These are phyloP conservation scores for Simalia tracyae DNA, from an alignment of 2,797 vertebrate genomes.

Conservation along the genomic window DNA sequence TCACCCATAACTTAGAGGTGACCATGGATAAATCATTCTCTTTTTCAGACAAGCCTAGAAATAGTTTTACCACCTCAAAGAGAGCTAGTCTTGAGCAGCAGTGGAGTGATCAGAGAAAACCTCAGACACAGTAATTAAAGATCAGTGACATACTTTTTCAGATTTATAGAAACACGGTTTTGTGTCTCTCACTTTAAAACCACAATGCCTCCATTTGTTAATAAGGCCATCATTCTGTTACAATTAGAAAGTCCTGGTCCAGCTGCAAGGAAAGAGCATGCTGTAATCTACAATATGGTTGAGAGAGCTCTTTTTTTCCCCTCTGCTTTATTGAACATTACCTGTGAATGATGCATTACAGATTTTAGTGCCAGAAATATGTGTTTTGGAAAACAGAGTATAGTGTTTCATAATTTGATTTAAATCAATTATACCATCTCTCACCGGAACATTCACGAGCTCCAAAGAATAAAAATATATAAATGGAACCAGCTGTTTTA, in stretches of 20 bases:
- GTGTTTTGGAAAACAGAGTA: constrained; percentile 75
- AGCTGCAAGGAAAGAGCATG: constrained; percentile 28
- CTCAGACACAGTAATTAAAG: constrained; percentile 43
- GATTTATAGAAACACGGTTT: constrained; percentile 19
- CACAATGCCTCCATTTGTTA: constrained; percentile 35
- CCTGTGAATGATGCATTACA: constrained; percentile 68
- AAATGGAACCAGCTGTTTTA: constrained; percentile 79
- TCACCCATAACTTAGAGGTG: not conserved
- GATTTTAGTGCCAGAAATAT: constrained; percentile 71
- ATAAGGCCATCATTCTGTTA: constrained; percentile 1
- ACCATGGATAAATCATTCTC: not conserved
- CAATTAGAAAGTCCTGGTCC: constrained; percentile 32
- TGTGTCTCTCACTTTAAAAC: constrained; percentile 53
- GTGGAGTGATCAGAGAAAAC: constrained; percentile 47
- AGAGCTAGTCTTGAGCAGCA: not conserved
- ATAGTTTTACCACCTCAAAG: not conserved
- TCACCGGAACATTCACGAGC: constrained; percentile 74
- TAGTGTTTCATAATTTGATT: constrained; percentile 80
- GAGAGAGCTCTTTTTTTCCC: constrained; percentile 32
- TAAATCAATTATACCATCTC: constrained; percentile 80
- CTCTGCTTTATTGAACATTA: constrained; percentile 61
- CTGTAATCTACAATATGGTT: not conserved
- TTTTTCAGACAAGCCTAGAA: not conserved
- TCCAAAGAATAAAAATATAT: constrained; percentile 76
- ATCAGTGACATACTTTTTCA: constrained; percentile 19